Evolutionary conservation across 53 echinoderm and acorn worm species (phyloP).

Genomic region (Hippasteria phrygiana): DNA sequence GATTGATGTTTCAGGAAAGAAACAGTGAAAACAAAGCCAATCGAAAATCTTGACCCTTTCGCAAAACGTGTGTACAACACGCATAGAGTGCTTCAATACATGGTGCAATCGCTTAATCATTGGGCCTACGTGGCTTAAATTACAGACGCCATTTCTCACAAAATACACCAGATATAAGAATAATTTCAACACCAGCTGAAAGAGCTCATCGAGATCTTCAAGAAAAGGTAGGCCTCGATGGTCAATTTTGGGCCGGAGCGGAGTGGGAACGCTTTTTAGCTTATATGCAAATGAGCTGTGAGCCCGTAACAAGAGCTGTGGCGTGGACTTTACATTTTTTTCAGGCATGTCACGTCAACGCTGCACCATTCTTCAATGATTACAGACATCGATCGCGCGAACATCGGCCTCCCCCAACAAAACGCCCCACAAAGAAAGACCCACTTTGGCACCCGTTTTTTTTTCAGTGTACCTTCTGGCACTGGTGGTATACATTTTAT

Average conservation of each 20-base stretch:
- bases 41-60: slow-evolving; percentile 1
- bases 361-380: slow-evolving; percentile 77
- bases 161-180: neutral
- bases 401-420: slow-evolving; percentile 53
- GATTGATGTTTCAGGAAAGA: neutral
- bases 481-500: slow-evolving; percentile 86
- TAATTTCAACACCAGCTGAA: slow-evolving; percentile 59
- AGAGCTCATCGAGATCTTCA: slow-evolving; percentile 50
- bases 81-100: slow-evolving; percentile 16
- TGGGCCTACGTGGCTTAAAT: slow-evolving; percentile 56
- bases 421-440: slow-evolving; percentile 59
- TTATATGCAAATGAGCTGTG: slow-evolving; percentile 99
- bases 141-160: slow-evolving; percentile 64
- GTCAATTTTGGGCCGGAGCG: slow-evolving; percentile 28
- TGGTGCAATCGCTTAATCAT: slow-evolving; percentile 22
- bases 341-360: slow-evolving; percentile 72
- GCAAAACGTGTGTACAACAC: neutral
- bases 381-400: slow-evolving; percentile 83
- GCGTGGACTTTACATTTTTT: slow-evolving; percentile 90
- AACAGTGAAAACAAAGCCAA: slow-evolving; percentile 12
- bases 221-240: slow-evolving; percentile 21
- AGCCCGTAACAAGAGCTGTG: slow-evolving; percentile 82
- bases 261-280: slow-evolving; percentile 89
- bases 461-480: slow-evolving; percentile 84
- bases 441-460: neutral